Evolutionary conservation across 2,113 vertebrate species (phyloP), one percentile per base, ranked within the genome.

Genomic region (Lophius piscatorius): DNA sequence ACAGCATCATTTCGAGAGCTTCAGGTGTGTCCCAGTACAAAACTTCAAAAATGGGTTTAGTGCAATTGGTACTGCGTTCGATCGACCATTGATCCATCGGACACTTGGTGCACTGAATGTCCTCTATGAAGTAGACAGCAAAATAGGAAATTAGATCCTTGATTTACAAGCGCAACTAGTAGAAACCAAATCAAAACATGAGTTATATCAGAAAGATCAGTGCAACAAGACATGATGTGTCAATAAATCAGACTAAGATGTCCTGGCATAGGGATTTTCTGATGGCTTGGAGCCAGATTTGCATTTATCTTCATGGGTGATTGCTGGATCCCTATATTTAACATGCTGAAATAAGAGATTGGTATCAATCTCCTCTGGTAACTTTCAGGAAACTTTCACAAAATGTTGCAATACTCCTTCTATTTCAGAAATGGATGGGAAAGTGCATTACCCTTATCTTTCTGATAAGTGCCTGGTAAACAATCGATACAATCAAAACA

Each of bases 401-500:
- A 23, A 48, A 46, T 16, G 12, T 17, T 18, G 1, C 10, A 9
- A 16, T 12, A 4, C 10, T 28, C 1, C 16, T 38, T 44, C 9
- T 16, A 17, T 49, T 48, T 49, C 29, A 41, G 21, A 55, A 20
- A 39, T 33, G 85, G 75, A 40, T 72, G 82, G 6, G 87, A 80
- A 39, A 88, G 84, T 2, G 82, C 72, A 3, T 3, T 48, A 87
- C 80, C 89, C 41, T 56, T 5, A 4, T 62, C 23, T 58, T 87
- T 61, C 36, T 94, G 94, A 41, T 74, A 98, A 22, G 91, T 94
- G 70, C 96, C 95, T 0, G 82, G 78, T 50, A 76, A 63, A 23
- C 96, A 98, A 63, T 94, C 89, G 1, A 92, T 88, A 11, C 95
- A 96, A 80, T 97, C 94, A 0, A 92, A 97, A 75, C 97, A 98